These are phyloP conservation scores for Sturnus vulgaris DNA, from an alignment of 2,113 vertebrate species.

Conservation along the genomic window DNA sequence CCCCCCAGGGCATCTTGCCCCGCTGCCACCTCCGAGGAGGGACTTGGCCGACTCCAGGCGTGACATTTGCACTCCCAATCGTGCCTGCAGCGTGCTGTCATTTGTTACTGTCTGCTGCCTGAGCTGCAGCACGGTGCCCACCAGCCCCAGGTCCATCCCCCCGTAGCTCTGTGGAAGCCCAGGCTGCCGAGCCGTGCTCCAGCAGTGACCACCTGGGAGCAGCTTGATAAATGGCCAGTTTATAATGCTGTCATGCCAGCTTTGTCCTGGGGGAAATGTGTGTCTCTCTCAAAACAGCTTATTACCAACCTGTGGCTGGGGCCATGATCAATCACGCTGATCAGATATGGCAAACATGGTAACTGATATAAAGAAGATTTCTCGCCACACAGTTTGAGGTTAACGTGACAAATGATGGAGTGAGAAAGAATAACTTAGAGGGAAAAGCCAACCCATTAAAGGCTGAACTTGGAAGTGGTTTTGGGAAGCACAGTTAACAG, in stretches of 20 bases:
- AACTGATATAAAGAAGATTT: slow-evolving; percentile 76
- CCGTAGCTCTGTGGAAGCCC: neutral
- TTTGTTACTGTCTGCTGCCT: neutral
- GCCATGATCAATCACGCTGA: slow-evolving; percentile 93
- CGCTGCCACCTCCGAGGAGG: neutral
- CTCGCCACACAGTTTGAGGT: slow-evolving; percentile 17
- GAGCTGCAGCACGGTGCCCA: neutral
- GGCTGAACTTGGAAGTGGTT: neutral
- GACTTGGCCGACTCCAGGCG: neutral
- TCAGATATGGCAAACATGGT: slow-evolving; percentile 85
- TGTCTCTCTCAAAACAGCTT: slow-evolving; percentile 81
- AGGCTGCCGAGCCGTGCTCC: slow-evolving; percentile 12
- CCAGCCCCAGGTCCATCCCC: neutral
- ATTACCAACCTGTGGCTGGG: slow-evolving; percentile 86
- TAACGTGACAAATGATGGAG: slow-evolving; percentile 26
- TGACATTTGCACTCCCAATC: neutral
- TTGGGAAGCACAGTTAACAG: neutral
- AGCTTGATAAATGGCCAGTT: slow-evolving; percentile 92
- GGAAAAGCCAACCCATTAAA: neutral
- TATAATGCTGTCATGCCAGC: slow-evolving; percentile 86
- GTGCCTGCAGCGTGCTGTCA: neutral
- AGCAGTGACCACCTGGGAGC: slow-evolving; percentile 73
- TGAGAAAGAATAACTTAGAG: slow-evolving; percentile 27
- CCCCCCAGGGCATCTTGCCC: rapidly evolving
- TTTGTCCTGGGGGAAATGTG: slow-evolving; percentile 85